phyloP scores from a whole-genome alignment of 2,888 invertebrate species.

The Rhimphoctona megacephalus region DNA sequence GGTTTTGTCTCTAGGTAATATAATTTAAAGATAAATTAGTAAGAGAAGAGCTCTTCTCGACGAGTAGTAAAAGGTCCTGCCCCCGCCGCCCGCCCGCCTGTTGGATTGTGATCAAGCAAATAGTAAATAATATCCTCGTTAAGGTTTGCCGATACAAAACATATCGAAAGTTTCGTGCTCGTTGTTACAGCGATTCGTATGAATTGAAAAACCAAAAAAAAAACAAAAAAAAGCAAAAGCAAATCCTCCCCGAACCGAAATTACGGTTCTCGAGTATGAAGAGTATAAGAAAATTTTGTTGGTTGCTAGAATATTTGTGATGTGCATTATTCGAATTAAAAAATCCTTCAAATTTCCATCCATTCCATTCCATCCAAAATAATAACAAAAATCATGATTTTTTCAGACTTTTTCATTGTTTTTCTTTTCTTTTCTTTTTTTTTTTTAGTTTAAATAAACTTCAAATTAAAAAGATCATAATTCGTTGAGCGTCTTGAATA shows the following conservation, averaged over 20 bases:
- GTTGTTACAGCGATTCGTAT: slow-evolving; percentile 49
- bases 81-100: slow-evolving; percentile 75
- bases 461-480: background rate
- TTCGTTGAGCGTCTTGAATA: background rate
- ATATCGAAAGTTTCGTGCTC: slow-evolving; percentile 62
- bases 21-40: slow-evolving; percentile 43
- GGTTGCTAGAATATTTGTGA: slow-evolving; percentile 57
- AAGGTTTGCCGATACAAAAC: slow-evolving; percentile 40
- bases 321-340: slow-evolving; percentile 31
- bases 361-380: background rate
- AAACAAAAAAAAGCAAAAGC: slow-evolving; percentile 10
- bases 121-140: slow-evolving; percentile 60
- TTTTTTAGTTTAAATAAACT: background rate
- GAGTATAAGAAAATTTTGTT: slow-evolving; percentile 54
- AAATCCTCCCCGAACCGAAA: slow-evolving; percentile 17
- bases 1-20: slow-evolving; percentile 79
- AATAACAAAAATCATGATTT: slow-evolving; percentile 1
- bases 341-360: background rate
- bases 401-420: background rate
- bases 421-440: background rate
- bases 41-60: slow-evolving; percentile 71
- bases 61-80: slow-evolving; percentile 79
- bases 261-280: slow-evolving; percentile 49
- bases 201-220: slow-evolving; percentile 21
- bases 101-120: slow-evolving; percentile 77